These are phyloP conservation scores for Otocyon megalotis DNA, from an alignment of 2,113 vertebrate species.

Conservation along the genomic window DNA sequence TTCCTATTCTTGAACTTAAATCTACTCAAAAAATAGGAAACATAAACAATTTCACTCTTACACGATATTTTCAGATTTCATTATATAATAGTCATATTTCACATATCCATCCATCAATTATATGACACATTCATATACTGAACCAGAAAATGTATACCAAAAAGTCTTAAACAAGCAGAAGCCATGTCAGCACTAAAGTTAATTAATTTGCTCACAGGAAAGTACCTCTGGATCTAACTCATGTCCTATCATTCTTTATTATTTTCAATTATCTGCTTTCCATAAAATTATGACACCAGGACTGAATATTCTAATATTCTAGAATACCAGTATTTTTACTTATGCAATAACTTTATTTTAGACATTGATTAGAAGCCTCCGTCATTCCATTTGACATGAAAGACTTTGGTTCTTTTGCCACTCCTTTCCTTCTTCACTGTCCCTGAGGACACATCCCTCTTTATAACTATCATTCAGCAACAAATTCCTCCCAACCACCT, in stretches of 20 bases:
- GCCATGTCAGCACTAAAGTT: not conserved
- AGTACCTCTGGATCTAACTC: not conserved
- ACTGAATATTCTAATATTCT: not conserved
- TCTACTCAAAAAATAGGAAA: not conserved
- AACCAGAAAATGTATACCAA: not conserved
- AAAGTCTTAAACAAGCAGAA: not conserved
- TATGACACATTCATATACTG: not conserved
- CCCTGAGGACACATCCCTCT: not conserved
- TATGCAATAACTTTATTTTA: not conserved
- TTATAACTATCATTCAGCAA: not conserved
- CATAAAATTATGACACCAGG: not conserved
- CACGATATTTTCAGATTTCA: not conserved
- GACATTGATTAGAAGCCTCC: not conserved
- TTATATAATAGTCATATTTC: not conserved
- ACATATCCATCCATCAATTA: not conserved
- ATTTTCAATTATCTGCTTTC: not conserved
- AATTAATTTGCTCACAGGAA: not conserved
- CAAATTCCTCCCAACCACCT: not conserved
- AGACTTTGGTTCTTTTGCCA: not conserved
- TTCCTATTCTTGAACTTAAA: not conserved
- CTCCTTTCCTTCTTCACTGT: fast-evolving
- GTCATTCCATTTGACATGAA: not conserved
- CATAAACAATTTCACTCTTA: not conserved
- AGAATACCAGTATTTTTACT: not conserved
- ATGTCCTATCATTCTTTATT: not conserved